Conservation (phyloP, 2,113 vertebrate genomes). For the Platichthys flesus region DNA sequence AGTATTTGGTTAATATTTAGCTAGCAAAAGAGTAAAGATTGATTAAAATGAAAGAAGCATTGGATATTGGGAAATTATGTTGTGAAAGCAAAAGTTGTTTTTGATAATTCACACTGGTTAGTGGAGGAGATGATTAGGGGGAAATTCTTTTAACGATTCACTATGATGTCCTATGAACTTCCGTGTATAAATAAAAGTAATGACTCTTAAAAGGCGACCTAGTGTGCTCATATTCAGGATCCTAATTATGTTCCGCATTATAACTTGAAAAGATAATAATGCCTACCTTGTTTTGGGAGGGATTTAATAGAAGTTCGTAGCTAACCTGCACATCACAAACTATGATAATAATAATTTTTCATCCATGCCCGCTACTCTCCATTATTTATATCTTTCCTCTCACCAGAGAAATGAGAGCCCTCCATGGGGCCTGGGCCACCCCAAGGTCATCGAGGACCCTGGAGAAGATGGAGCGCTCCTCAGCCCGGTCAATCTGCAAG, state of each 20-base stretch:
- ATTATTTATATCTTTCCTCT: conserved; percentile 41
- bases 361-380: not conserved
- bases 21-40: not conserved
- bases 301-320: too few species aligned
- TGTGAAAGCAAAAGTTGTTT: not conserved
- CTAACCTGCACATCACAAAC: not conserved
- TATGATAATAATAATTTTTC: not conserved
- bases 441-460: conserved; percentile 89
- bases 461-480: conserved; percentile 93
- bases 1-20: not conserved
- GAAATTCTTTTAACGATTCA: not conserved
- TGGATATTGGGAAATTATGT: not conserved
- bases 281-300: too few species aligned
- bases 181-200: not conserved
- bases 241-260: too few species aligned
- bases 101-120: not conserved
- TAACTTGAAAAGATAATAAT: too few species aligned
- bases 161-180: not conserved
- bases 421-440: conserved; percentile 93
- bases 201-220: not conserved
- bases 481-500: conserved; percentile 89
- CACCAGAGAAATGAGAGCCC: conserved; percentile 90
- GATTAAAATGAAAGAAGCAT: not conserved
- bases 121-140: too few species aligned
- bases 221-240: too few species aligned